Percentiles rank a stretch among this genome's conserved stretches.
phyloP scores from a whole-genome alignment of 2,113 vertebrate genomes.

The Calyptommatus sinebrachiatus region DNA sequence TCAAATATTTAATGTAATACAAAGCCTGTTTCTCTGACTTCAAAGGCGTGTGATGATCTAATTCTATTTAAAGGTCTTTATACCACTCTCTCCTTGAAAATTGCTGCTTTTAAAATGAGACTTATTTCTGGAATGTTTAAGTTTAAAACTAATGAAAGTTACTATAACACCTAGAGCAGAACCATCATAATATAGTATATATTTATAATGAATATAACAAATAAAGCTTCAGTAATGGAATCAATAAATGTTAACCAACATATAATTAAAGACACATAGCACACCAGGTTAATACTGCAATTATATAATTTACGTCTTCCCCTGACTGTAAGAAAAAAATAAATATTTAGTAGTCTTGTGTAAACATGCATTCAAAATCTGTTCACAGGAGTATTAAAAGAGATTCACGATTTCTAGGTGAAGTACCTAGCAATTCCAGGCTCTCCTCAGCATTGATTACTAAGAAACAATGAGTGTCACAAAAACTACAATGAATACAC shows the following conservation, averaged over 20 bases:
- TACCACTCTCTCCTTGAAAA: not conserved
- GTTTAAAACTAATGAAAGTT: not conserved
- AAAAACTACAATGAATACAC: too few relatives aligned
- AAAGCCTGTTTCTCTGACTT: not conserved
- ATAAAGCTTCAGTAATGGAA: too few relatives aligned
- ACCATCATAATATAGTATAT: not conserved
- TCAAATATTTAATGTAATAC: slow-evolving; percentile 24
- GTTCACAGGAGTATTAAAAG: too few relatives aligned
- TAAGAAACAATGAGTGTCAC: too few relatives aligned
- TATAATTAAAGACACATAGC: not conserved
- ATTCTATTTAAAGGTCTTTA: not conserved
- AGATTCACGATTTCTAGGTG: too few relatives aligned
- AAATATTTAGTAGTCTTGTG: not conserved
- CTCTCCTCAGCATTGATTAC: too few relatives aligned
- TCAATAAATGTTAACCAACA: not conserved
- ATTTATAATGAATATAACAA: too few relatives aligned
- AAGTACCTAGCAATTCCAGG: too few relatives aligned
- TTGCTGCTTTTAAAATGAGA: not conserved
- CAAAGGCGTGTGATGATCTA: not conserved
- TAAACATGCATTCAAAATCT: not conserved
- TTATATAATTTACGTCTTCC: not conserved
- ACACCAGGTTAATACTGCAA: not conserved
- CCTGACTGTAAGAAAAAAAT: not conserved
- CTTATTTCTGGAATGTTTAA: not conserved
- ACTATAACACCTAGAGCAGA: too few relatives aligned